Conservation (phyloP, 1,140 invertebrate genomes). For the Calycopis cecrops region DNA sequence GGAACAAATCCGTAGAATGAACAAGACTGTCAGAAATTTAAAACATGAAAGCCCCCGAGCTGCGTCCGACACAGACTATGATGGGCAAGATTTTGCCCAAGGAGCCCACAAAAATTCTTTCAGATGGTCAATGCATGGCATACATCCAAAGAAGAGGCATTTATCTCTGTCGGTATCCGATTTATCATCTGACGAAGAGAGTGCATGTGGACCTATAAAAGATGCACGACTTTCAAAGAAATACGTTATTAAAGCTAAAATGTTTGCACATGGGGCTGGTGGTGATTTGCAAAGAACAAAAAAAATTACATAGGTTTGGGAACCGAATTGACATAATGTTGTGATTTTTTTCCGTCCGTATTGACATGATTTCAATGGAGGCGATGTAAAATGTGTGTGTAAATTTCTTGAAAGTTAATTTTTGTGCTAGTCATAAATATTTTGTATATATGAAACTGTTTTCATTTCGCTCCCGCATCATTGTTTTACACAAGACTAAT, state of each 20-base stretch:
- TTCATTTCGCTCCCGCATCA: constrained; percentile 25
- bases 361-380: too few species aligned
- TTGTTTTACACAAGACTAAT: too few species aligned
- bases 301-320: background rate
- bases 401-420: constrained; percentile 14
- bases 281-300: constrained; percentile 55
- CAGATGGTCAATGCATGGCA: constrained; percentile 55
- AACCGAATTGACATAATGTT: too few species aligned
- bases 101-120: constrained; percentile 43
- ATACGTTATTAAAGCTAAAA: constrained; percentile 45
- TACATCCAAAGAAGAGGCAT: constrained; percentile 59
- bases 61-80: constrained; percentile 60
- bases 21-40: constrained; percentile 36
- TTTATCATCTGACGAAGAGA: constrained; percentile 58
- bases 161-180: constrained; percentile 55
- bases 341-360: too few species aligned
- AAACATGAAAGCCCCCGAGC: constrained; percentile 50
- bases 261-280: constrained; percentile 60
- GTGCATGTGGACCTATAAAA: constrained; percentile 38
- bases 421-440: constrained; percentile 67
- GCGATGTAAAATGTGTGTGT: too few species aligned
- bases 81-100: constrained; percentile 34
- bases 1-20: constrained; percentile 45
- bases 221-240: constrained; percentile 52
- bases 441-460: constrained; percentile 66